Evolutionary conservation across 2,797 vertebrate genomes (phyloP), one percentile per base, ranked within the genome.

Genomic region (Rhabdomys pumilio): DNA sequence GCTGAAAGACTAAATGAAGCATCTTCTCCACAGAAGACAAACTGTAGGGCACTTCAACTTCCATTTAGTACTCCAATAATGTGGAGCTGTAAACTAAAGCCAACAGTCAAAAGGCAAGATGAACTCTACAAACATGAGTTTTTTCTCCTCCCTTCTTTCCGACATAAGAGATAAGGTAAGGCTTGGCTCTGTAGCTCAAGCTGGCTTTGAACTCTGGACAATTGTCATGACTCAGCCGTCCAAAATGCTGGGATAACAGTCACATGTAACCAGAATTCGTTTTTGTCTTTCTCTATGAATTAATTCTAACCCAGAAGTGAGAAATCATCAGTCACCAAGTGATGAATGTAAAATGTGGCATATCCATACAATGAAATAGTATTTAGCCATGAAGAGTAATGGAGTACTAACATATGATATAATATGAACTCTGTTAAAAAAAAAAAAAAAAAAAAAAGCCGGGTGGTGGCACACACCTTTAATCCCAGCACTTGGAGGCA

Each of bases 61-160:
- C 76, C 80, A 94, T 26, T 87, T 34, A 73, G n/a, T 44, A 85
- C 20, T 94, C 50, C 67, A 88, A 86, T 4, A 55, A 8, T 31
- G n/a, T 41, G 90, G 95, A 88, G 53, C 73, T 72, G 47, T 19
- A 94, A 79, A 80, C 50, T 86, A 59, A 34, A 91, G 92, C 79
- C 4, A 4, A 67, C 26, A 93, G 92, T 63, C 4, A 5, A 67
- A 59, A 9, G 13, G 55, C n/a, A 82, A 41, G n/a, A 26, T 24
- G 13, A 19, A 26, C n/a, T 38, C n/a, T 59, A 81, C 57, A 82
- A 59, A 82, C 6, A 41, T 7, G 79, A 82, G 79, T 14, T 38
- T 75, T 34, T 34, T 41, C 34, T n/a, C 34, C 53, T 57, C 69
- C 69, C 55, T 59, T 26, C 50, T 53, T n/a, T 20, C 55, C 20